Conservation (phyloP, 2,113 vertebrate species). For the Catagonus wagneri region DNA sequence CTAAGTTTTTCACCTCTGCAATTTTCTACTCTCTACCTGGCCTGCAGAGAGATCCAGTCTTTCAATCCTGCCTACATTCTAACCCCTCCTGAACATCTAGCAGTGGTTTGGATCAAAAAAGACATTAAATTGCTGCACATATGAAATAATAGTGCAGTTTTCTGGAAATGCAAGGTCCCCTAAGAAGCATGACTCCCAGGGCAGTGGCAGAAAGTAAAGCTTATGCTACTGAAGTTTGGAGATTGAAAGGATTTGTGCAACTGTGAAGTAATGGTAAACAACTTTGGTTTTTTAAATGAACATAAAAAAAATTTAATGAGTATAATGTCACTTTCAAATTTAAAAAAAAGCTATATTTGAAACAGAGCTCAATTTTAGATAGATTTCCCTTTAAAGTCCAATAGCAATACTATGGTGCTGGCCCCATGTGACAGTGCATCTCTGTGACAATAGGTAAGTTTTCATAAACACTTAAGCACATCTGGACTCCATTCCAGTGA, state of each 20-base stretch:
- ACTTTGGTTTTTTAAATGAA: background rate
- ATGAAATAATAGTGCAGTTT: background rate
- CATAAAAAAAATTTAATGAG: background rate
- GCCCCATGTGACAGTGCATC: background rate
- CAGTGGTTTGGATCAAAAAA: constrained; percentile 1
- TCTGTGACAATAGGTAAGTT: background rate
- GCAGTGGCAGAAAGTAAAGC: background rate
- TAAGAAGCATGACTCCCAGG: background rate
- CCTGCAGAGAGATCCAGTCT: background rate
- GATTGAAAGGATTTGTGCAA: background rate
- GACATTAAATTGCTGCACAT: background rate
- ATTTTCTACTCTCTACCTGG: too few species aligned
- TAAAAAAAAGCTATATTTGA: background rate
- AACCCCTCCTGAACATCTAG: background rate
- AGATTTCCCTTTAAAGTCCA: background rate
- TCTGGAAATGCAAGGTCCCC: background rate
- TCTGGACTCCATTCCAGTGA: background rate
- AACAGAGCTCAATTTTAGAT: background rate
- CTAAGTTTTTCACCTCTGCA: background rate
- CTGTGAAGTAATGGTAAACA: background rate
- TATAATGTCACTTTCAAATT: background rate
- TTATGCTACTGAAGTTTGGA: background rate
- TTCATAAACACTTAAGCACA: background rate
- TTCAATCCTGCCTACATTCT: background rate
- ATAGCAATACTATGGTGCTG: rapidly evolving